Base-by-base conservation (phyloP, 2,113 vertebrate species). In the Hippolais icterina region DNA sequence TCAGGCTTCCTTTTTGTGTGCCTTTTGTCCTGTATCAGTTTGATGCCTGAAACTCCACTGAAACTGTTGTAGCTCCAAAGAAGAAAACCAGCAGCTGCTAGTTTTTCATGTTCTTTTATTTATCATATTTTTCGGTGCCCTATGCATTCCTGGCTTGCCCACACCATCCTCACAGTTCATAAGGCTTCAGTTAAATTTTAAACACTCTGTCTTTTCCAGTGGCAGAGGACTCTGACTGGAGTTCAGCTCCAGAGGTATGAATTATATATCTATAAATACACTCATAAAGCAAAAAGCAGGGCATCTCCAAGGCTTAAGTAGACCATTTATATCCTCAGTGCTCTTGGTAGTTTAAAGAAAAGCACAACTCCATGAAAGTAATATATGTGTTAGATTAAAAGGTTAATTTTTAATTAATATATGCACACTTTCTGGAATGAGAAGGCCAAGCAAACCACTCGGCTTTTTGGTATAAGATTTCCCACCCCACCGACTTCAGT, bases 241-340 rank as follows among this genome's bases (percentile, higher is more conserved):
- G 96, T 96, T 96, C 96, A 97, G 84, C 87, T 95, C 95, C 94
- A 96, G 92, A 97, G 82, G 68, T 96, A 98, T 98, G 97, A 98
- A 98, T 98, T 98, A 98, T 96, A 70, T 97, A 98, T 97, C 97
- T 98, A 97, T 98, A 98, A 98, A 98, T 97, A 98, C 2, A 6
- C 92, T 91, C 94, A 97, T 96, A 97, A 97, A 97, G 94, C 90
- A 97, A 97, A 97, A 97, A 96, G 31, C 95, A 97, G 94, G 91
- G 83, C 93, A 97, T 84, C 72, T 98, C 97, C 93, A 83, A 95
- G 94, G 94, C 92, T 97, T 93, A 97, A 97, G 96, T 50, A 97
- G 96, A 97, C 94, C 96, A 97, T 97, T 97, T 94, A 96, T 96
- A 96, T 97, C 94, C 91, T 96, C 35, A 88, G 41, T 96, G 94